These are phyloP conservation scores for Murina feae DNA, from an alignment of 2,113 vertebrate species.

Conservation along the genomic window DNA sequence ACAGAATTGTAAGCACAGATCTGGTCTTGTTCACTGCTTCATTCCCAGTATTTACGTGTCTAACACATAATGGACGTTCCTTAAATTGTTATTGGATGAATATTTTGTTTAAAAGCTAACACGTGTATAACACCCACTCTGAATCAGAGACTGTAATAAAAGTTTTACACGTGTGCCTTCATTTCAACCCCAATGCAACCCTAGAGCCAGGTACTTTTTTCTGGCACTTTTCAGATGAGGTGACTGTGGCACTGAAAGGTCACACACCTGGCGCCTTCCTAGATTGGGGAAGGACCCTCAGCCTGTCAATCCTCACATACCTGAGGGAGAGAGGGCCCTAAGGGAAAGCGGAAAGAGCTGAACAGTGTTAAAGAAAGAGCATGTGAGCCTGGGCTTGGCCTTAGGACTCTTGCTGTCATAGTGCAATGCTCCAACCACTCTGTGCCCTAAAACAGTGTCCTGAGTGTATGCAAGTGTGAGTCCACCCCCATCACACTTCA, in stretches of 20 bases:
- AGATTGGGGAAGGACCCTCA: neutral
- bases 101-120: neutral
- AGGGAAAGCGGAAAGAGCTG: neutral
- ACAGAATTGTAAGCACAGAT: neutral
- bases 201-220: neutral
- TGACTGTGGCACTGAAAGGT: neutral
- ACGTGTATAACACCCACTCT: neutral
- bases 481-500: neutral
- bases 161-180: neutral
- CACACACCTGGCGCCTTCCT: neutral
- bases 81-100: neutral
- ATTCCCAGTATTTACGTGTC: neutral
- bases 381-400: neutral
- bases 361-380: neutral
- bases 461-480: neutral
- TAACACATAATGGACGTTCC: neutral
- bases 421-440: neutral
- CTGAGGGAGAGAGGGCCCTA: neutral
- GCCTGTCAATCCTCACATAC: neutral
- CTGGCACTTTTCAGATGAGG: neutral
- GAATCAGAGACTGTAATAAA: neutral
- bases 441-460: neutral
- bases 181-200: neutral
- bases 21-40: neutral
- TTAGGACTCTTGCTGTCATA: neutral